Evolutionary conservation across 2,888 invertebrate species (phyloP).

Genomic region (Cephus rjabovi): DNA sequence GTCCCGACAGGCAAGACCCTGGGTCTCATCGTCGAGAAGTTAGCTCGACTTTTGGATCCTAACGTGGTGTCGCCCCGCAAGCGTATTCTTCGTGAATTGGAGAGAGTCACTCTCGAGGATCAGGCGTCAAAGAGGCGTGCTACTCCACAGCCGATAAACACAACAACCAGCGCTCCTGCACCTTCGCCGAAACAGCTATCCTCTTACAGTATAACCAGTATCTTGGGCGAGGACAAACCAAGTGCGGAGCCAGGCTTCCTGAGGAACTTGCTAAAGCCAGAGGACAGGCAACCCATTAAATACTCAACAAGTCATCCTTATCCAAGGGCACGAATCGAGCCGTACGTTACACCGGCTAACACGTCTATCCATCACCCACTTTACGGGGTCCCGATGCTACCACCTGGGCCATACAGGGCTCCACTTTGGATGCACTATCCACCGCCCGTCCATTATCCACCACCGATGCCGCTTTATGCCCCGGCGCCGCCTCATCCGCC

Average conservation of each 20-base stretch:
- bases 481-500: slow-evolving; percentile 63
- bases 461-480: slow-evolving; percentile 62
- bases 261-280: slow-evolving; percentile 60
- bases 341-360: slow-evolving; percentile 54
- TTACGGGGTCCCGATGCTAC: slow-evolving; percentile 63
- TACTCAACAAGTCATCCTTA: slow-evolving; percentile 60
- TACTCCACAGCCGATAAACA: slow-evolving; percentile 52
- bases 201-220: slow-evolving; percentile 88
- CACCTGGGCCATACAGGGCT: slow-evolving; percentile 67
- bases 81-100: slow-evolving; percentile 84
- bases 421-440: slow-evolving; percentile 70
- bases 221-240: slow-evolving; percentile 77
- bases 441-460: slow-evolving; percentile 66
- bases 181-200: slow-evolving; percentile 69
- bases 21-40: slow-evolving; percentile 59
- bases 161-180: slow-evolving; percentile 39
- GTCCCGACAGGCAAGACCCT: slow-evolving; percentile 49
- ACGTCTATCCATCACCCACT: slow-evolving; percentile 59
- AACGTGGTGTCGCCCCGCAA: slow-evolving; percentile 85
- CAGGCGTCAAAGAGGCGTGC: slow-evolving; percentile 72
- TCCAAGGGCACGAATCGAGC: slow-evolving; percentile 57
- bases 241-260: slow-evolving; percentile 64
- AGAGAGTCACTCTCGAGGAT: slow-evolving; percentile 80
- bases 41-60: slow-evolving; percentile 63
- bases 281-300: slow-evolving; percentile 59